Percentiles rank a stretch among this genome's conserved stretches.
Evolutionary conservation across 2,113 vertebrate species (phyloP).

Genomic region (Sturnira hondurensis): DNA sequence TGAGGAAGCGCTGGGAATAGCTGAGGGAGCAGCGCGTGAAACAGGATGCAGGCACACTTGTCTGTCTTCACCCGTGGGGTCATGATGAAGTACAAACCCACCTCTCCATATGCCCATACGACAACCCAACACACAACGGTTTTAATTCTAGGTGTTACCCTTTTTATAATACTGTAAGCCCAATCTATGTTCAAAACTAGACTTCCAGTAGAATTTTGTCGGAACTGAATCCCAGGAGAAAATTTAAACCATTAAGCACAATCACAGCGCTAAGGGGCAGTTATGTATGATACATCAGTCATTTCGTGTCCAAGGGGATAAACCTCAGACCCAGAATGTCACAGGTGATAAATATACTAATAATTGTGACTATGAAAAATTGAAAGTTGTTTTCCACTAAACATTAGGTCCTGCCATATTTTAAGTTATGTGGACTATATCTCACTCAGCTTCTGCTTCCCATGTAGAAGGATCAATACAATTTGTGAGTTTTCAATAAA

Average conservation of each 20-base stretch:
- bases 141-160: not conserved
- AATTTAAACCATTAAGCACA: slow-evolving; percentile 38
- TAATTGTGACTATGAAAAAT: not conserved
- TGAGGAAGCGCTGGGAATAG: not conserved
- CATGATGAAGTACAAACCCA: not conserved
- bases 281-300: not conserved
- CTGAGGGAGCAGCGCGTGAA: not conserved
- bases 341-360: not conserved
- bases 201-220: slow-evolving; percentile 37
- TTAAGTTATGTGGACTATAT: not conserved
- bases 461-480: not conserved
- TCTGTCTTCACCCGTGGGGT: not conserved
- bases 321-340: slow-evolving; percentile 17
- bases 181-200: not conserved
- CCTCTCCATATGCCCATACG: too few species aligned
- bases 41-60: not conserved
- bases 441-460: not conserved
- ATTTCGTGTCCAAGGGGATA: not conserved
- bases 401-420: not conserved
- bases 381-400: not conserved
- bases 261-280: not conserved
- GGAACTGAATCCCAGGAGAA: slow-evolving; percentile 14
- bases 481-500: not conserved
- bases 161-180: not conserved
- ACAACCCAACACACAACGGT: not conserved